Base-by-base conservation (phyloP, 1,140 invertebrate genomes). In the Hermetia illucens region DNA sequence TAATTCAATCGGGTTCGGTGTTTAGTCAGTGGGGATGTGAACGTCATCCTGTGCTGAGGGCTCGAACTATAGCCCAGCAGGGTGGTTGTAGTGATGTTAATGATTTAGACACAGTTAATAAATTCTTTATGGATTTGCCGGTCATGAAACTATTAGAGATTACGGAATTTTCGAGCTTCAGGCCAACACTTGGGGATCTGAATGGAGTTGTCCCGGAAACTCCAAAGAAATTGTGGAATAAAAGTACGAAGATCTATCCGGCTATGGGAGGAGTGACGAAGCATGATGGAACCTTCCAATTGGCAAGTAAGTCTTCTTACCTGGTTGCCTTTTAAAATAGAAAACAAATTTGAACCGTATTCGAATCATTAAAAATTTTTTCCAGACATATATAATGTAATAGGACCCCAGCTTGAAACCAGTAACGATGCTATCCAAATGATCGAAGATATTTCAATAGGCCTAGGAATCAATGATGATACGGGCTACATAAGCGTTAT, bases 1-100 rank as follows among this genome's bases (percentile, higher is more conserved):
- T 60, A 45, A 47, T 58, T 13, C 56, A 60, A 40, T 60, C 56
- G 4, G 57, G 56, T 16, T 54, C 56, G 5, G 49, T 59, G 29
- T 45, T 58, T 10, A 53, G 50, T 3, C 19, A 20, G 4, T 60
- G 57, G 57, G 53, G 48, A 0, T 42, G 49, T 1, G 45, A 39
- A 13, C 42, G 37, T 6, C 36, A 54, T 40, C 54, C 57, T 3
- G 5, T 21, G 5, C 42, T 21, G 4, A 51, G 55, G 25, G 50
- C 49, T 1, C 17, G 17, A 15, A 32, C 50, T 6, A 50, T 59
- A 21, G 58, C 55, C 27, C 12, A 20, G 1, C 25, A 38, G 3
- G 15, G 55, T 12, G 37, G 37, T 30, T 59, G 54, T 21, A 15
- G 22, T 5, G 5, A 37, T 1, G 56, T 52, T 33, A 41, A 43